A percentile compares a stretch with the other conserved stretches of the same genome.
Conservation (phyloP, 2,888 invertebrate genomes). For the Bellardia bayeri region DNA sequence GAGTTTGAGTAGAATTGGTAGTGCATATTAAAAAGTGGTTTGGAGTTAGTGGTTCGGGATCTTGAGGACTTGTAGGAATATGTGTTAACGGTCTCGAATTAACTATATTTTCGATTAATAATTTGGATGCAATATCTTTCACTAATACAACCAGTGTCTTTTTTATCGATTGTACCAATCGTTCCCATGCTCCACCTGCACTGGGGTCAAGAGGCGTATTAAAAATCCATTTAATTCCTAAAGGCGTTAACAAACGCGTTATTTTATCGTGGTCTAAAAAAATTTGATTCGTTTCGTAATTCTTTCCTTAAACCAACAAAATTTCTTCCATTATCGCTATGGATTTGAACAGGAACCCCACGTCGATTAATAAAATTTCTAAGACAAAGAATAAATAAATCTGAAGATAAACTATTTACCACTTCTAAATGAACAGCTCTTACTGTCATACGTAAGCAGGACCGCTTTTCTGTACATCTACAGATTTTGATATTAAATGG, state of each 20-base stretch:
- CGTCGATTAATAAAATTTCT: slow-evolving; percentile 44
- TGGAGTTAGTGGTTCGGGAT: too few species aligned
- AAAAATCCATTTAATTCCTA: slow-evolving; percentile 25
- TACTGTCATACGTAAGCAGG: slow-evolving; percentile 38
- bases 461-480: too few species aligned
- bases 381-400: slow-evolving; percentile 42
- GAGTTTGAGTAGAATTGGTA: too few species aligned
- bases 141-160: neutral
- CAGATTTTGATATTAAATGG: too few species aligned
- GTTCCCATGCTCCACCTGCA: slow-evolving; percentile 23
- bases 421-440: slow-evolving; percentile 58
- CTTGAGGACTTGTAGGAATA: too few species aligned
- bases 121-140: slow-evolving; percentile 8
- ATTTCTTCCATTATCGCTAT: slow-evolving; percentile 22
- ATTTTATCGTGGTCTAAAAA: neutral
- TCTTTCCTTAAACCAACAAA: slow-evolving; percentile 10
- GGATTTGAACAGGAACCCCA: slow-evolving; percentile 31
- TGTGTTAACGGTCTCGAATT: too few species aligned
- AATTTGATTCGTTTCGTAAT: neutral
- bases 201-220: slow-evolving; percentile 31
- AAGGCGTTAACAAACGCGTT: neutral
- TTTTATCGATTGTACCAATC: slow-evolving; percentile 22
- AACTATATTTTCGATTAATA: too few species aligned
- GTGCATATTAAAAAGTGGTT: too few species aligned
- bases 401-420: slow-evolving; percentile 46